phyloP scores from a whole-genome alignment of 2,888 invertebrate genomes.

The Erebia aethiops region DNA sequence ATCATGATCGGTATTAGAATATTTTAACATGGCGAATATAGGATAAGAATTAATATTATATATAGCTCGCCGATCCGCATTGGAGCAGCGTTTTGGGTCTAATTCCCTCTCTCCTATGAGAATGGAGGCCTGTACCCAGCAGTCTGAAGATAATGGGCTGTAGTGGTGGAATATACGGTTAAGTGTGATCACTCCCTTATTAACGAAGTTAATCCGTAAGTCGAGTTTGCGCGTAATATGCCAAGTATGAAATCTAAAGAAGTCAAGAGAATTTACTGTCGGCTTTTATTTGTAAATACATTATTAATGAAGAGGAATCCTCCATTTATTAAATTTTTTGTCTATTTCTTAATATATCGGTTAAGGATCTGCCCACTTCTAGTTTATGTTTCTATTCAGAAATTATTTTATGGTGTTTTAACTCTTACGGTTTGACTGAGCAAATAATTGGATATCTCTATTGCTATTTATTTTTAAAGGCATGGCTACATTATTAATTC shows the following conservation, averaged over 20 bases:
- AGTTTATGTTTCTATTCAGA: neutral
- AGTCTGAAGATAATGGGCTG: neutral
- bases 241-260: constrained; percentile 23
- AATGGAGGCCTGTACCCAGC: no score
- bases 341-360: constrained; percentile 2
- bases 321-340: constrained; percentile 8
- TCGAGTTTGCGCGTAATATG: constrained; percentile 26
- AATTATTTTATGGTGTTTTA: neutral
- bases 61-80: no score
- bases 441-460: neutral
- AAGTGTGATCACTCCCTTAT: constrained; percentile 27
- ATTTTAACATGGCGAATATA: no score
- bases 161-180: neutral
- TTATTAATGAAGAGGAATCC: constrained; percentile 30
- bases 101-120: no score
- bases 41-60: no score
- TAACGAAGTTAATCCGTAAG: constrained; percentile 2
- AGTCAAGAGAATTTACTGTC: constrained; percentile 21
- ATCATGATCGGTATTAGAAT: no score
- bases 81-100: no score
- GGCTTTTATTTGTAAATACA: constrained; percentile 30
- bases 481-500: neutral
- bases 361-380: neutral
- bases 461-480: constrained; percentile 8
- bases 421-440: neutral